These are phyloP conservation scores for Chrysolina oricalcia DNA, from an alignment of 2,888 invertebrate genomes.

Conservation along the genomic window DNA sequence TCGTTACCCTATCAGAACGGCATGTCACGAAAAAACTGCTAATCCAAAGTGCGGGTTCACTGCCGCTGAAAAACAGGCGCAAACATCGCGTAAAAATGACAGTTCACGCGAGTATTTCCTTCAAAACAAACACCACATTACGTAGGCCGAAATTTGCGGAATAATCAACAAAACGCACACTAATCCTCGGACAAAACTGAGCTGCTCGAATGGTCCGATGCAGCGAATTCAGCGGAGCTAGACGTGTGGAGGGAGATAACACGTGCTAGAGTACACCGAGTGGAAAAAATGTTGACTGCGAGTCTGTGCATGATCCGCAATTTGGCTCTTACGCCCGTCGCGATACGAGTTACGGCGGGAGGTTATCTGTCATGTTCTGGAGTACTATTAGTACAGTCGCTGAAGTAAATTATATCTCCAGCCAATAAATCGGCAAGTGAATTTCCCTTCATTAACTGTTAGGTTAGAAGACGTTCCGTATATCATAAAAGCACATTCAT, in stretches of 20 bases:
- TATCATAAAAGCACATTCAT: too few species aligned
- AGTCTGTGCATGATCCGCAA: neutral
- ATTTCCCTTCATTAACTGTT: too few species aligned
- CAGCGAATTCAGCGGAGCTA: constrained; percentile 9
- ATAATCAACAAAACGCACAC: constrained; percentile 6
- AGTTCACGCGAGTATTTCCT: constrained; percentile 7
- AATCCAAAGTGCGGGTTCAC: constrained; percentile 17
- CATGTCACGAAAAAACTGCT: constrained; percentile 15
- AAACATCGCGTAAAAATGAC: neutral
- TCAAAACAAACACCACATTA: constrained; percentile 27
- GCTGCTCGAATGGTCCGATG: constrained; percentile 22
- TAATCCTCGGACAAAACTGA: constrained; percentile 42
- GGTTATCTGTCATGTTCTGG: neutral
- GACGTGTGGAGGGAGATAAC: constrained; percentile 33
- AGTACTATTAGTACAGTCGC: too few species aligned
- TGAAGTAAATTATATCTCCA: too few species aligned
- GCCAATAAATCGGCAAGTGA: too few species aligned
- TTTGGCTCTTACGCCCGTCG: neutral
- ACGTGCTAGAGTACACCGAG: constrained; percentile 19
- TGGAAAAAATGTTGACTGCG: neutral
- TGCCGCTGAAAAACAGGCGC: neutral
- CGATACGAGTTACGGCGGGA: neutral
- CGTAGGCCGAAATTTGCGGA: constrained; percentile 27
- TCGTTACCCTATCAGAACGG: constrained; percentile 9
- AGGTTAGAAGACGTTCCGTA: too few species aligned